A percentile compares a stretch with the other conserved stretches of the same genome.
phyloP scores from a whole-genome alignment of 2,113 vertebrate species.

The Merops nubicus region DNA sequence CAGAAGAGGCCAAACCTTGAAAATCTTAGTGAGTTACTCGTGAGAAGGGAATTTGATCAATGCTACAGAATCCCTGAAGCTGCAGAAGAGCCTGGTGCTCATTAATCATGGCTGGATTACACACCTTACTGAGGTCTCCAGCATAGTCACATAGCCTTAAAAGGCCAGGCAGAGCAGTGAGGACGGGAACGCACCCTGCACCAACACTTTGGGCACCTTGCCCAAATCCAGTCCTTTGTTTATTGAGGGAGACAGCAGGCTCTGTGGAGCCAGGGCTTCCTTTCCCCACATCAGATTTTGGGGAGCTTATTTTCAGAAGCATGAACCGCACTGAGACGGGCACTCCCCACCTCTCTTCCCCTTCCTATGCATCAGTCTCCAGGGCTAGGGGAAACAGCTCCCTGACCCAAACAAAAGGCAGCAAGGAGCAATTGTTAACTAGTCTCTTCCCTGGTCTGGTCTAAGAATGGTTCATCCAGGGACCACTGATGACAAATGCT shows the following conservation, averaged over 20 bases:
- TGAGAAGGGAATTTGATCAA: background rate
- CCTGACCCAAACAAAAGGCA: slow-evolving; percentile 31
- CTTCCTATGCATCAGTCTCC: slow-evolving; percentile 40
- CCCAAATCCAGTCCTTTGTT: slow-evolving; percentile 59
- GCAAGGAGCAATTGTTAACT: background rate
- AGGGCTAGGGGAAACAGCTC: slow-evolving; percentile 46
- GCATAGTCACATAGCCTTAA: slow-evolving; percentile 56
- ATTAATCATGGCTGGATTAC: slow-evolving; percentile 35
- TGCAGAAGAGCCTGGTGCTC: background rate
- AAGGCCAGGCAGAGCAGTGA: slow-evolving; percentile 60
- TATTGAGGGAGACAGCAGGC: slow-evolving; percentile 61
- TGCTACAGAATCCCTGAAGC: background rate
- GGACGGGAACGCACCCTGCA: slow-evolving; percentile 49
- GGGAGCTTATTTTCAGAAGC: slow-evolving; percentile 47
- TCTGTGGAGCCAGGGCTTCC: slow-evolving; percentile 53
- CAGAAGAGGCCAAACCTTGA: slow-evolving; percentile 12
- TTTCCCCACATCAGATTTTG: slow-evolving; percentile 50
- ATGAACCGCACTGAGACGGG: background rate
- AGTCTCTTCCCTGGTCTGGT: background rate
- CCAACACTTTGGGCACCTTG: slow-evolving; percentile 51
- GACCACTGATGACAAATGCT: background rate
- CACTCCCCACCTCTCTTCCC: slow-evolving; percentile 29
- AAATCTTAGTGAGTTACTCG: background rate
- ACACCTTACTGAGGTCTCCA: slow-evolving; percentile 41
- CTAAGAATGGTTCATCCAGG: background rate